Evolutionary conservation across 2,888 invertebrate species (phyloP), one percentile per base, ranked within the genome.

Genomic region (Cremastinae sp.): DNA sequence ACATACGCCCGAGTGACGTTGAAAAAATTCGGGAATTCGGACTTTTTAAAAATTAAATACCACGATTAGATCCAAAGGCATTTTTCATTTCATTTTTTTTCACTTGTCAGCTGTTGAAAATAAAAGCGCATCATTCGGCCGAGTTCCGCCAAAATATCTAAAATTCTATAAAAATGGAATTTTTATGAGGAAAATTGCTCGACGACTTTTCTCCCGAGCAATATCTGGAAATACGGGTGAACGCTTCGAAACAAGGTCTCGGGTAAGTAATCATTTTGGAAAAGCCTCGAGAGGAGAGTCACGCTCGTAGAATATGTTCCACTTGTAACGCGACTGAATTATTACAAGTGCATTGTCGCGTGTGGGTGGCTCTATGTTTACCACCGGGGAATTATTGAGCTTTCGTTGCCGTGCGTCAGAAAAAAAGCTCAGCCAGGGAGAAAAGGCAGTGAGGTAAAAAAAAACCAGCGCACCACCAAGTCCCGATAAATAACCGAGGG

Each of bases 401-500:
- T 68, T 69, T 74, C 41, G 49, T 56, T 74, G 58, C 62, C 74
- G 62, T 74, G 64, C 58, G 18, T 10, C 59, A 22, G 53, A 76
- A 65, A 65, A 64, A 74, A 69, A 59, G 64, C 64, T 49, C 16
- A 47, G 56, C 43, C 20, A 41, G 12, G 73, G 66, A 62, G 71
- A 45, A 39, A 68, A 55, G 64, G 45, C 53, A 22, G 69, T 16
- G 43, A 16, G 41, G 68, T 56, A 74, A 70, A 22, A 9, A 58
- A 49, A 69, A 68, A 76, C 53, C 45, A 5, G 56, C 12, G 55
- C 28, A 43, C 45, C 49, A 64, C 72, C 68, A 68, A 55, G 70
- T 71, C 74, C 55, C 62, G 58, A 69, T 62, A 74, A 62, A 69
- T 69, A 69, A 74, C 69, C 69, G 74, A 39, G 43, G 49, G 62